Base-by-base conservation (phyloP, 2,888 invertebrate genomes). In the Rhorus exstirpatorius region DNA sequence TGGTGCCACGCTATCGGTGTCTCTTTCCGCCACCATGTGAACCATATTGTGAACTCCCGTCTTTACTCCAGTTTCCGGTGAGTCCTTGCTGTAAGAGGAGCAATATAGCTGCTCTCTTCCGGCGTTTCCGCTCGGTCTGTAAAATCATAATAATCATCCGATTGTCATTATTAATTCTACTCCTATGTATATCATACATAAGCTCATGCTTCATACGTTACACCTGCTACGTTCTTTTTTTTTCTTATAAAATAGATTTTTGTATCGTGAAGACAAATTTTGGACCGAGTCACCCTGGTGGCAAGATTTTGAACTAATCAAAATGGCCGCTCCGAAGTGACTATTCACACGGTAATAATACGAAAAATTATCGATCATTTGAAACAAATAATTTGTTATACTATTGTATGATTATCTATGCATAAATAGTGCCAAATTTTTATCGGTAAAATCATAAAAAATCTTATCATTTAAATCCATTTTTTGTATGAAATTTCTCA, bases 1-100 rank as follows among this genome's bases (percentile, higher is more conserved):
- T 38, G 93, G 91, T 24, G 93, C 93, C 77, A 94, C 93, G 87
- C 94, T 93, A 87, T 94, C 93, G 75, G 94, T 93, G 86, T 94
- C 94, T 77, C 94, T 91, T 91, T 94, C 94, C 12, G 94, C 94
- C 24, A 94, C 94, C 94, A 94, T 94, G 87, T 93, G 93, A 55
- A 92, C 90, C 84, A 90, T 90, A 81, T 91, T 91, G 88, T 91
- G 90, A 31, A 88, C 86, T 53, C 87, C 87, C 68, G 84, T 87
- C 87, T 92, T 93, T 31, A 90, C 87, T 4, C 91, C 90, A 77
- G 82, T 87, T 88, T 78, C 83, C 77, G 85, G 74, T 31, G 79
- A 63, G 51, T 86, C 84, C 84, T 90, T 86, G 75, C 85, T 84
- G 87, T 92, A 87, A 80, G 88, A 83, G 12, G 92, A 89, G 85